Base-by-base conservation (phyloP, 2,888 invertebrate genomes). In the Xestia sexstrigata region DNA sequence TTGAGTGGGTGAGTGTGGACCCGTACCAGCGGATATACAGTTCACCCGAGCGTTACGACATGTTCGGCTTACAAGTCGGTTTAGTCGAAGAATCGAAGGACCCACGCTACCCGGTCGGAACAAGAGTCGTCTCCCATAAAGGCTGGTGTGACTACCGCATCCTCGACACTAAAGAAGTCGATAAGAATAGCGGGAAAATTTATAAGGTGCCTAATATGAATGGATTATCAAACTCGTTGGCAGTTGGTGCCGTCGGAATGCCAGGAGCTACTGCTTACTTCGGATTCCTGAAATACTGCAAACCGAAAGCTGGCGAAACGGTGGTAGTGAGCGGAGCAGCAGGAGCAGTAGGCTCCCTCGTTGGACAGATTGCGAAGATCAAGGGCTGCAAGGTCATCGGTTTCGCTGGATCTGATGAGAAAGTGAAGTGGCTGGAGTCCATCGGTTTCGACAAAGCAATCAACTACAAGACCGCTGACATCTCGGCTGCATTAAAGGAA, bases 361-460 rank as follows among this genome's bases (percentile, higher is more conserved):
- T 98, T 0, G 98, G 98, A 13, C 98, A 98, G 93, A 98, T 98
- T 76, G 98, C 97, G 0, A 98, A 98, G 92, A 97, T 98, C 58
- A 97, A 97, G 93, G 97, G 97, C 84, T 95, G 94, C 85, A 93
- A 83, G 83, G 95, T 98, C 0, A 97, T 98, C 83, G 98, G 98
- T 0, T 97, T 98, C 87, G 97, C 98, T 42, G 98, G 98, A 2
- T 71, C 79, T n/a, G 87, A 87, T 35, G 88, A 87, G 9, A 88
- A 88, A 70, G 86, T 83, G n/a, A 73, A 79, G 93, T 98, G 75
- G 94, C 97, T 35, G 94, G 93, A 97, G 20, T 97, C 97, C 66
- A 92, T 98, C 4, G 97, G 97, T n/a, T 98, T 98, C 89, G 98
- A 98, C 90, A 94, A 96, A 86, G 98, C 97, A 4, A 97, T 98